Conservation (phyloP, 2,113 vertebrate genomes). For the Equus przewalskii region DNA sequence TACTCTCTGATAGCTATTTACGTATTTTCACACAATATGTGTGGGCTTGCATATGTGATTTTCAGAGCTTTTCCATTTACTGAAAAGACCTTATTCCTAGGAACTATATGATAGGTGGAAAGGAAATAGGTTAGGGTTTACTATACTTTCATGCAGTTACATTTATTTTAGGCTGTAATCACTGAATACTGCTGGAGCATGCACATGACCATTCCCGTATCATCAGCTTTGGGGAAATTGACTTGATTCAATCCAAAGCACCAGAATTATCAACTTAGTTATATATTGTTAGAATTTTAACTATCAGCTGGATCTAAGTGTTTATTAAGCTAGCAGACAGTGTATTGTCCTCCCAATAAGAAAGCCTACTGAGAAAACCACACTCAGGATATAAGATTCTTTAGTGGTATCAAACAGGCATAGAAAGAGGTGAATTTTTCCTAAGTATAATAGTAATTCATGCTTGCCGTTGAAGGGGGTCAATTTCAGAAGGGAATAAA, state of each 20-base stretch:
- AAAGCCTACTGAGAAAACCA: constrained; percentile 1
- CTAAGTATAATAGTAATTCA: background rate
- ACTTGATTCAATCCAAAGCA: background rate
- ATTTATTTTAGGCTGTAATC: constrained; percentile 13
- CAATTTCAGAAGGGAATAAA: constrained; percentile 35
- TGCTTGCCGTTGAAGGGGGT: background rate
- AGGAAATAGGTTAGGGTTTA: constrained; percentile 31
- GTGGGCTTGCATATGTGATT: background rate
- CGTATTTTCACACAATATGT: background rate
- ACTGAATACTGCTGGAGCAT: background rate
- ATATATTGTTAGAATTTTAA: constrained; percentile 8
- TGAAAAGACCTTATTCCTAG: constrained; percentile 18
- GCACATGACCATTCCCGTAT: background rate
- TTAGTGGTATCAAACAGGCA: background rate
- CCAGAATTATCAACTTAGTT: background rate
- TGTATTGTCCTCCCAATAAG: background rate
- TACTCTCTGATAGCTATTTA: background rate
- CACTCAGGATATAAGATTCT: background rate
- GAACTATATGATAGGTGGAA: background rate
- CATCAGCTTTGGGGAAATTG: background rate
- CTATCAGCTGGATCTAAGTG: background rate
- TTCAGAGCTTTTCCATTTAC: constrained; percentile 27
- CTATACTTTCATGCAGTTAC: constrained; percentile 11
- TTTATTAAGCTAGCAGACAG: background rate
- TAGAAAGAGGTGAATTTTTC: background rate